These are phyloP conservation scores for Coturnix japonica DNA, from an alignment of 2,113 vertebrate genomes.

Conservation along the genomic window DNA sequence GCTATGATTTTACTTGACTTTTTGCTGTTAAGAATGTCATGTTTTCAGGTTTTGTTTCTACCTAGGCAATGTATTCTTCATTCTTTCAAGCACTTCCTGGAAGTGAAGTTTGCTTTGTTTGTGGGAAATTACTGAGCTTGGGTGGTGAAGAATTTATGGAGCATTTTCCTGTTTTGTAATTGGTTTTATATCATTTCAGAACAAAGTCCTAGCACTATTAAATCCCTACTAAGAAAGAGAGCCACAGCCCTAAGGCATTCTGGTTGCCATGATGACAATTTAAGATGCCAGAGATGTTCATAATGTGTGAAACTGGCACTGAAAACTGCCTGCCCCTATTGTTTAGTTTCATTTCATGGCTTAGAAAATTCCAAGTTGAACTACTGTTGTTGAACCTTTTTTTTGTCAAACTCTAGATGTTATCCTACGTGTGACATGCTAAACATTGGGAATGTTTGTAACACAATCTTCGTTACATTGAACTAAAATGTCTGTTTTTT, in stretches of 20 bases:
- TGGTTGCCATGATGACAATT: neutral
- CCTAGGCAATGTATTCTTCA: neutral
- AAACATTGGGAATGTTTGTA: neutral
- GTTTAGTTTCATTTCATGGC: neutral
- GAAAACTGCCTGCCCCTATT: neutral
- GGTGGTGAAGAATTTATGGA: neutral
- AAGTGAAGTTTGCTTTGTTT: neutral
- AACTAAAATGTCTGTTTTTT: neutral
- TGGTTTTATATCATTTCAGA: neutral
- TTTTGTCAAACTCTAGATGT: neutral
- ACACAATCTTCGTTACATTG: neutral
- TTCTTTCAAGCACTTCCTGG: slow-evolving; percentile 13
- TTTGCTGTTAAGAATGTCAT: neutral
- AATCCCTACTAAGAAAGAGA: neutral
- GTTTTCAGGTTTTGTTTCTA: slow-evolving; percentile 24
- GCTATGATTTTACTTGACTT: neutral
- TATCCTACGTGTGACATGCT: neutral
- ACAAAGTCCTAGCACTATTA: neutral
- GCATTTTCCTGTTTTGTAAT: slow-evolving; percentile 18
- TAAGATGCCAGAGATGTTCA: neutral
- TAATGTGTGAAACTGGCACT: neutral
- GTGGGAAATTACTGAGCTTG: neutral
- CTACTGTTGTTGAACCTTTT: neutral
- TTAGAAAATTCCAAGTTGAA: neutral
- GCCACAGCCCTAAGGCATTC: neutral